Evolutionary conservation across 2,113 vertebrate genomes (phyloP), one percentile per base, ranked within the genome.

Genomic region (Mirounga angustirostris): DNA sequence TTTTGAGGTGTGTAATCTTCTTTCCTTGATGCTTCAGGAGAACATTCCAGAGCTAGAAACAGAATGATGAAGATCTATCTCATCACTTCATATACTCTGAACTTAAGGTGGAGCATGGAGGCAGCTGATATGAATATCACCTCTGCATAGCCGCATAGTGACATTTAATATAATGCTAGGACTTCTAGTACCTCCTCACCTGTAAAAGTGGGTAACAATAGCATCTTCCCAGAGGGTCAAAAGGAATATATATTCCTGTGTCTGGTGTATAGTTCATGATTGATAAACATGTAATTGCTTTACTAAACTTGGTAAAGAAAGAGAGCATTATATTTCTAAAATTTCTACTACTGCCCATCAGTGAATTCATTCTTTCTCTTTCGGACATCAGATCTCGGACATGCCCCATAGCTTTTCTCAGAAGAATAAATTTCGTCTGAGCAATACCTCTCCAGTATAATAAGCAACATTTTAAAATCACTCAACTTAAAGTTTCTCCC

Each of bases 361-460:
- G 14, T 88, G 63, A 94, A 80, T 93, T 71, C n/a, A 85, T 95
- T 67, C 50, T 90, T 90, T 67, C 8, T 78, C 28, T 81, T 80
- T 78, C 50, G 28, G 71, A 46, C 14, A 22, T 43, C 71, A 80
- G 61, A 71, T 36, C 18, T 46, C 18, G 54, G 54, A 71, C 54
- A 26, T 28, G 84, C 40, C 3, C 58, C 18, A 50, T n/a, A 74
- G 61, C 26, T 93, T 92, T 86, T 52, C 59, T 96, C 46, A 65
- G 18, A 86, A 67, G 36, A 88, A 88, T 9, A 97, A 95, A 73
- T 59, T 54, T 81, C 52, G 91, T 89, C 56, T 91, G 59, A 79
- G 28, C 14, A 84, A 93, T 90, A 21, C 67, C 24, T 91, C 19
- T 96, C 21, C 3, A 22, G 19, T 50, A 26, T 71, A 94, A 73